These are phyloP conservation scores for Cryptoprocta ferox DNA, from an alignment of 2,797 vertebrate genomes.

Conservation along the genomic window DNA sequence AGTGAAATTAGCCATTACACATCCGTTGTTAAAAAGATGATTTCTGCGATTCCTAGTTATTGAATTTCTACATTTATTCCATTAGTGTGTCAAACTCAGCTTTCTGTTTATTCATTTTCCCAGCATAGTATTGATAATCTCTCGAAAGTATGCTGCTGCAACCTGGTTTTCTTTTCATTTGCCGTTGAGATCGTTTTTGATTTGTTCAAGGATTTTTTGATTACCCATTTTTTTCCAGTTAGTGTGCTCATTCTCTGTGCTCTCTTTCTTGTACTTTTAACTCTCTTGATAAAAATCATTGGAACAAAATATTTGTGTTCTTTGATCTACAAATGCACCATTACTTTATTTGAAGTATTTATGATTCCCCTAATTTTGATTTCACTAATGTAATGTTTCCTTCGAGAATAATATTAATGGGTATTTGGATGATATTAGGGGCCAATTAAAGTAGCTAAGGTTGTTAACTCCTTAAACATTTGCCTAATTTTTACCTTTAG, in stretches of 20 bases:
- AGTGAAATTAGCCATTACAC: not conserved
- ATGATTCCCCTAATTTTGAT: constrained; percentile 50
- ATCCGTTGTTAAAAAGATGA: not conserved
- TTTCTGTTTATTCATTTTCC: constrained; percentile 54
- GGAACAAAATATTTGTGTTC: not conserved
- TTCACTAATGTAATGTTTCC: constrained; percentile 42
- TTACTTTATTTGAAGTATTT: constrained; percentile 51
- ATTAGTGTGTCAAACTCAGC: not conserved
- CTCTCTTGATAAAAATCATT: constrained; percentile 51
- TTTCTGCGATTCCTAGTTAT: not conserved
- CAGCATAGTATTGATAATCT: constrained; percentile 54
- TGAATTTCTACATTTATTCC: not conserved
- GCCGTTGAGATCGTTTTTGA: not conserved
- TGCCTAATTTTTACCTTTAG: not conserved
- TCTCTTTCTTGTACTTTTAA: constrained; percentile 52
- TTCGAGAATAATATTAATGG: constrained; percentile 46
- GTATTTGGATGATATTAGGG: constrained; percentile 28
- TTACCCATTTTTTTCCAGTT: not conserved
- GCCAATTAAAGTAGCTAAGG: constrained; percentile 58
- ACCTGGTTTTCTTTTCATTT: constrained; percentile 56
- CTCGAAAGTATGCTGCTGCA: constrained; percentile 8
- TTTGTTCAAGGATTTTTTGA: constrained; percentile 58
- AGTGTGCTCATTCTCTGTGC: not conserved
- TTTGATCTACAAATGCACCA: constrained; percentile 52
- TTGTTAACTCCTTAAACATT: constrained; percentile 57